Conservation (phyloP, 1,140 invertebrate genomes). For the Coptotermes formosanus region DNA sequence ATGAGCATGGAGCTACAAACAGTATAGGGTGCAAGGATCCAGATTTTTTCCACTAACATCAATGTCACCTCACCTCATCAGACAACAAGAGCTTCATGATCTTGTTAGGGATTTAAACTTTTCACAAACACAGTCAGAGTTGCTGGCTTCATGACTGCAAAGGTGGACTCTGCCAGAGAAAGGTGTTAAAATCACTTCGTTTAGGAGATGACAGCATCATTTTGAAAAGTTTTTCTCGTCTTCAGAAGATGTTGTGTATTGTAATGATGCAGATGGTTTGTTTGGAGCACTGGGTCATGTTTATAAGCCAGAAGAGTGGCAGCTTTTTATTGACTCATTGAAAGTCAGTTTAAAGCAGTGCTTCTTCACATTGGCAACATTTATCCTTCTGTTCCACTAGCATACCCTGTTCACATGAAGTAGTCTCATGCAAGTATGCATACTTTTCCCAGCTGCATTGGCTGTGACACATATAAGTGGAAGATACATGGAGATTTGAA, state of each 20-base stretch:
- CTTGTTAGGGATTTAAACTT: background rate
- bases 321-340: no score
- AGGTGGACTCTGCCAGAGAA: background rate
- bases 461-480: constrained; percentile 17
- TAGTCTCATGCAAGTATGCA: constrained; percentile 32
- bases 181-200: background rate
- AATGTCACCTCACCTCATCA: background rate
- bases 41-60: background rate
- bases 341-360: constrained; percentile 34
- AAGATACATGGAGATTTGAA: no score
- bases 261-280: background rate
- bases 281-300: no score
- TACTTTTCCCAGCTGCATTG: constrained; percentile 24
- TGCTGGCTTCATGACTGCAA: background rate
- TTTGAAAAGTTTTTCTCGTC: background rate
- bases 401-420: constrained; percentile 25
- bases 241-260: background rate
- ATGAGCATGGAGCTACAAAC: background rate
- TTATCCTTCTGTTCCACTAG: constrained; percentile 23
- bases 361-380: constrained; percentile 31
- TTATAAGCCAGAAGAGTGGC: no score
- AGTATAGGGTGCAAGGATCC: no score
- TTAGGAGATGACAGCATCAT: background rate
- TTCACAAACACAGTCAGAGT: background rate
- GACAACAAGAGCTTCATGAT: background rate